Conservation (phyloP, 2,888 invertebrate genomes). For the Dynastes hyllus region DNA sequence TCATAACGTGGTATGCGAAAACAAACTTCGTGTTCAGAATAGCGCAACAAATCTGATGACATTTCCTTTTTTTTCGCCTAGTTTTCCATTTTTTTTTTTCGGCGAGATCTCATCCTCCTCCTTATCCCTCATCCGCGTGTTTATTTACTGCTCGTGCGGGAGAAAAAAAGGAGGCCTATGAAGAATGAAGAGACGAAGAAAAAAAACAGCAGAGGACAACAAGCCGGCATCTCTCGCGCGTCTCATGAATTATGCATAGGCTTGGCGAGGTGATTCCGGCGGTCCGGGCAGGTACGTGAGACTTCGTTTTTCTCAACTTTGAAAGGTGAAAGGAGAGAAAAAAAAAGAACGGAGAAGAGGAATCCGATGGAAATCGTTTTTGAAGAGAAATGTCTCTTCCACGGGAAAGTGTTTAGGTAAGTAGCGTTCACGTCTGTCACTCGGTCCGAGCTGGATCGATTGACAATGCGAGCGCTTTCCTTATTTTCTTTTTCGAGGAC, state of each 20-base stretch:
- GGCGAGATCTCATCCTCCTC: background rate
- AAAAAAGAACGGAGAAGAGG: background rate
- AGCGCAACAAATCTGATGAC: slow-evolving; percentile 22
- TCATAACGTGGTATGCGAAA: slow-evolving; percentile 14
- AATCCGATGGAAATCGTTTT: slow-evolving; percentile 32
- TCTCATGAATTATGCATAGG: slow-evolving; percentile 41
- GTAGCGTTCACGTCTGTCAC: slow-evolving; percentile 44
- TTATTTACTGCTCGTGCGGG: slow-evolving; percentile 27
- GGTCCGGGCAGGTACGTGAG: slow-evolving; percentile 36
- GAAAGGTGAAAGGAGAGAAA: background rate
- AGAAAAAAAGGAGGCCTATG: background rate
- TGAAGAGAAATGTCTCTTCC: slow-evolving; percentile 34
- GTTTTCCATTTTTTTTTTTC: slow-evolving; percentile 7
- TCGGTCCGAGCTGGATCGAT: slow-evolving; percentile 23
- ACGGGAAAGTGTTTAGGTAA: slow-evolving; percentile 41
- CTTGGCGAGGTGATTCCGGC: slow-evolving; percentile 41
- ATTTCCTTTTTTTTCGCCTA: background rate
- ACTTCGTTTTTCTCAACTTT: background rate
- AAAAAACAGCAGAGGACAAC: slow-evolving; percentile 11
- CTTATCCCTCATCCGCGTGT: slow-evolving; percentile 32
- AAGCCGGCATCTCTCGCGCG: slow-evolving; percentile 11
- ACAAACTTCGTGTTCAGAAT: slow-evolving; percentile 21
- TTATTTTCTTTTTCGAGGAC: background rate
- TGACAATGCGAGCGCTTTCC: slow-evolving; percentile 22
- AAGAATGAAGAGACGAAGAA: background rate